These are phyloP conservation scores for Keiferia lycopersicella DNA, from an alignment of 2,888 invertebrate species.

Conservation along the genomic window DNA sequence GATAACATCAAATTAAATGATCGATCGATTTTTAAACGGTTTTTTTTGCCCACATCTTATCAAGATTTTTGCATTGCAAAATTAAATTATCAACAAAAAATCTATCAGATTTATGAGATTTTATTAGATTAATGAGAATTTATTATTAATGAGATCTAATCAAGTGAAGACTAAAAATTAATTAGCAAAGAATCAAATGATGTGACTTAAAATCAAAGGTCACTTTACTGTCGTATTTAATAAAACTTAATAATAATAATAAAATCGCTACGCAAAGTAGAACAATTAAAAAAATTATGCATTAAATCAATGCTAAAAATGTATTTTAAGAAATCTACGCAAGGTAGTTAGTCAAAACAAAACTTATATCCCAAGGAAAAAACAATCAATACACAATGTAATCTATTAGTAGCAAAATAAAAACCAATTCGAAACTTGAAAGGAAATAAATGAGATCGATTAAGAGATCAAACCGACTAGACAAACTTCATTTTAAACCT, in stretches of 20 bases:
- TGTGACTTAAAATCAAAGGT: no score
- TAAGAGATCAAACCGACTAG: slow-evolving; percentile 13
- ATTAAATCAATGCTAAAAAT: neutral
- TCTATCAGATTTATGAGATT: no score
- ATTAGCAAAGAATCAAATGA: no score
- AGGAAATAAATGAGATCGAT: neutral
- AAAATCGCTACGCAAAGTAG: slow-evolving; percentile 14
- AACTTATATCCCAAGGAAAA: neutral
- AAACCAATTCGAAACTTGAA: no score
- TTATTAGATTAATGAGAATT: no score
- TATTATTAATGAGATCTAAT: neutral
- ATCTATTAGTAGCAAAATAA: neutral
- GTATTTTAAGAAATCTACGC: neutral
- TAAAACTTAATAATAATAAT: neutral
- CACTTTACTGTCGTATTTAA: no score
- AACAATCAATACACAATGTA: neutral
- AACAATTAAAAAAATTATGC: neutral
- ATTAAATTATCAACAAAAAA: neutral
- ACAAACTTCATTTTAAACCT: neutral
- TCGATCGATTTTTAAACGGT: slow-evolving; percentile 61
- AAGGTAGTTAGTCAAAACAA: neutral
- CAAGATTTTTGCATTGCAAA: neutral
- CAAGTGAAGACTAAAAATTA: neutral
- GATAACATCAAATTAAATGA: slow-evolving; percentile 38
- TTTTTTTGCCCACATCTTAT: slow-evolving; percentile 32